Evolutionary conservation across 1,140 invertebrate genomes (phyloP).

Genomic region (Drosophila pachea): DNA sequence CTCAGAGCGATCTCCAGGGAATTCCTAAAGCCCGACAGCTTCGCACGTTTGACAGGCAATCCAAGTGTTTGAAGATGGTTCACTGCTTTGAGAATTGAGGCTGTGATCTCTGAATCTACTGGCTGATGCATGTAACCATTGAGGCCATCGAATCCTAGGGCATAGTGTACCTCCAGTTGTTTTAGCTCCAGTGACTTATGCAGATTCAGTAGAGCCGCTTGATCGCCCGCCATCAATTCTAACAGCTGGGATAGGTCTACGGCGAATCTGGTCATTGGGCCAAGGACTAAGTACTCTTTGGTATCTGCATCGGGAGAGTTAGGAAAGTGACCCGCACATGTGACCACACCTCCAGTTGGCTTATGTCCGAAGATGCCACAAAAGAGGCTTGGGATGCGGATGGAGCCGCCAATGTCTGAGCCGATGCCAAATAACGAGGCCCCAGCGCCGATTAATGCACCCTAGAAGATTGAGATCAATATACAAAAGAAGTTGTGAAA

Average conservation of each 20-base stretch:
- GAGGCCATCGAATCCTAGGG: constrained; percentile 55
- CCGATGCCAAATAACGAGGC: constrained; percentile 81
- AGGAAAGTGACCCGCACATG: constrained; percentile 82
- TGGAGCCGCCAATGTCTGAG: constrained; percentile 92
- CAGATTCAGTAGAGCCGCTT: constrained; percentile 75
- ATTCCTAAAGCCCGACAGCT: constrained; percentile 41
- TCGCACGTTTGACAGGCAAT: constrained; percentile 31
- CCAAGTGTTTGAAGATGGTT: constrained; percentile 41
- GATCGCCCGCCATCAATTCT: constrained; percentile 81
- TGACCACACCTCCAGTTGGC: constrained; percentile 83
- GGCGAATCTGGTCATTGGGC: constrained; percentile 89
- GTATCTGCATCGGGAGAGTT: constrained; percentile 79
- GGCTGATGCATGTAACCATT: constrained; percentile 58
- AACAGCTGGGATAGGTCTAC: constrained; percentile 87
- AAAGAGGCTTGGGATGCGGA: constrained; percentile 90
- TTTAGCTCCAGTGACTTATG: constrained; percentile 81
- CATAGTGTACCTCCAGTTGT: constrained; percentile 80
- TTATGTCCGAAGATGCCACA: constrained; percentile 94
- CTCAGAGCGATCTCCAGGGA: constrained; percentile 59
- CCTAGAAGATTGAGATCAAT: constrained; percentile 77
- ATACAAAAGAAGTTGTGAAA: not conserved
- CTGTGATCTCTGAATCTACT: constrained; percentile 47
- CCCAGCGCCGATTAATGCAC: constrained; percentile 82
- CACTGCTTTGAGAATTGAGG: constrained; percentile 48
- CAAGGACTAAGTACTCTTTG: constrained; percentile 81